Base-by-base conservation (phyloP, 2,797 vertebrate genomes). In the Scolopax bukidnonensis region DNA sequence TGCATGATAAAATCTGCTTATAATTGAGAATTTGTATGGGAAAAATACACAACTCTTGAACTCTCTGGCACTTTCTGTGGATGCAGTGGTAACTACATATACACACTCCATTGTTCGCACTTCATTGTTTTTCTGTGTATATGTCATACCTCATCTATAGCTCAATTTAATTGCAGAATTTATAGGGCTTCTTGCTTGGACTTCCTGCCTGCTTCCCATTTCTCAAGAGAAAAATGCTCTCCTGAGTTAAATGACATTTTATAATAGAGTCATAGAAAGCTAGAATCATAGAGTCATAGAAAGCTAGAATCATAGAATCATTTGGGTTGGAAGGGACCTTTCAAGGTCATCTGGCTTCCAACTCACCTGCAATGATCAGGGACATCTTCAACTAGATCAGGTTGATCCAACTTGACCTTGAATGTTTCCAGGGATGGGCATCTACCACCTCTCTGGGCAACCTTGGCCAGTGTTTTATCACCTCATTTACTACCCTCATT, bases 101-200 rank as follows among this genome's bases (percentile, higher is more conserved):
- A n/a, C 2, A 56, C 14, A 15, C 4, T 30, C 6, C 0, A 0
- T 7, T 27, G 4, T 15, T 36, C 36, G 41, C 14, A 16, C 4
- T 27, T 4, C 0, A 0, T 7, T 28, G 4, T 15, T 54, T 68
- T 57, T 89, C 56, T 82, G 28, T 28, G 18, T 56, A 19, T 33
- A 28, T 48, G 27, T 25, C 19, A 36, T 40, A 33, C 5, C 25
- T 79, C 36, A 21, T 43, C 59, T 43, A 2, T 21, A 10, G 12
- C 3, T 84, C 70, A 16, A 3, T 68, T 84, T 48, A 45, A 38
- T 3, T 67, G 8, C 11, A 79, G n/a, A 38, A 57, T 33, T 38
- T 64, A 43, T 4, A 21, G 24, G 6, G 2, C 2, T 32, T 67
- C 36, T 78, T 23, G 53, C 5, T 48, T 25, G 4, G 19, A 4